A percentile compares a stretch with the other conserved stretches of the same genome.
phyloP scores from a whole-genome alignment of 2,113 vertebrate genomes.

The Laticauda colubrina region DNA sequence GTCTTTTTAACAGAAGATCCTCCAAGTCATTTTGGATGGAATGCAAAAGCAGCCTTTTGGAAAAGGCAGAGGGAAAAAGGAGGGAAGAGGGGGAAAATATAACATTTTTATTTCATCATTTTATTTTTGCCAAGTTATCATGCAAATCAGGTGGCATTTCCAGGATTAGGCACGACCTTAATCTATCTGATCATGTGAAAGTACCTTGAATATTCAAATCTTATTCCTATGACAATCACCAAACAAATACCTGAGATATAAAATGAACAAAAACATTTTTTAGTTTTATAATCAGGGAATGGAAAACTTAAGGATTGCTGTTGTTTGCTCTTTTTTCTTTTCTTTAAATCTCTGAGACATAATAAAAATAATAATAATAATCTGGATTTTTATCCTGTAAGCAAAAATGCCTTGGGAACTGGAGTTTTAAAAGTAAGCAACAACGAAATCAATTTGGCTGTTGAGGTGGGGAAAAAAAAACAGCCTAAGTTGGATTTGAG shows the following conservation, averaged over 20 bases:
- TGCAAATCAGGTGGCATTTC: background rate
- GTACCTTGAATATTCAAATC: background rate
- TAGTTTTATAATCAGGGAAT: background rate
- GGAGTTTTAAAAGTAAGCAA: background rate
- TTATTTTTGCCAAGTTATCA: background rate
- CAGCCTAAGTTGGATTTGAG: conserved; percentile 12
- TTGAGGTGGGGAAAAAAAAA: background rate
- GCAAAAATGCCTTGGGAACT: background rate
- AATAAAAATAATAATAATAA: background rate
- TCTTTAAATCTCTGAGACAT: background rate
- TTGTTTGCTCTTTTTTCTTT: background rate
- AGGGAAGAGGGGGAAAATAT: background rate
- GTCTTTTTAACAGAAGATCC: conserved; percentile 65
- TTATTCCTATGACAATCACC: background rate
- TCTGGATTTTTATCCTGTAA: background rate
- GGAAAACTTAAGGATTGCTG: background rate
- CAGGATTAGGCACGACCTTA: background rate
- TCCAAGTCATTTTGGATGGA: conserved; percentile 64
- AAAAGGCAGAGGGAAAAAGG: conserved; percentile 26
- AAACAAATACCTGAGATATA: background rate
- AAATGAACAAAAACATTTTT: background rate
- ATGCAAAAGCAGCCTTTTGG: conserved; percentile 38
- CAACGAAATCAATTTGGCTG: conserved; percentile 9
- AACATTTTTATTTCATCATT: background rate
- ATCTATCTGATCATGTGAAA: background rate